Conservation (phyloP, 2,797 vertebrate species). For the Squalus acanthias region DNA sequence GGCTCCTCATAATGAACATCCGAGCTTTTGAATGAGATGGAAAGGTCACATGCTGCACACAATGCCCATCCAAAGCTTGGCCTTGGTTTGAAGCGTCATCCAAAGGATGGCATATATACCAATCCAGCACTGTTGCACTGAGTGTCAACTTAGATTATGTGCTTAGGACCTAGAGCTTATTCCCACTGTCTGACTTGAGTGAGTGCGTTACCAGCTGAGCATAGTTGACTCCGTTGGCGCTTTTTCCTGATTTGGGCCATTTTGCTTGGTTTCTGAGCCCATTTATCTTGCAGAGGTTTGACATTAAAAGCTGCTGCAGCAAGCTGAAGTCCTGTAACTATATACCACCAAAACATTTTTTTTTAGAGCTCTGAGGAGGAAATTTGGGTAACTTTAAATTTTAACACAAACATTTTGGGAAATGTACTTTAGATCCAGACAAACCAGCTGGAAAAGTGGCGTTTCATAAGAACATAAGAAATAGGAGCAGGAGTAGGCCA, state of each 20-base stretch:
- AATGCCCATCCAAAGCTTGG: not conserved
- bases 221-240: not conserved
- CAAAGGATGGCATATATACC: not conserved
- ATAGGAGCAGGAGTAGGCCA: too few species aligned
- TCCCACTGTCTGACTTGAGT: too few species aligned
- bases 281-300: not conserved
- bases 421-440: not conserved
- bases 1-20: not conserved
- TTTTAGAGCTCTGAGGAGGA: not conserved
- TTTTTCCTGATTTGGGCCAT: too few species aligned
- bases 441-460: not conserved
- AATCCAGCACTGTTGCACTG: not conserved
- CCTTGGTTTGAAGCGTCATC: not conserved
- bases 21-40: not conserved
- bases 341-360: not conserved
- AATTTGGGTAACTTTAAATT: not conserved
- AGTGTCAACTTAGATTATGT: not conserved
- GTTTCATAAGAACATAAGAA: too few species aligned
- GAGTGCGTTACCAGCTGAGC: not conserved
- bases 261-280: not conserved
- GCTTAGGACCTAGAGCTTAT: not conserved
- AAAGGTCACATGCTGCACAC: not conserved
- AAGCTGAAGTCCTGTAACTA: not conserved
- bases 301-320: not conserved
- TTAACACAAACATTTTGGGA: not conserved